Evolutionary conservation across 2,888 invertebrate genomes (phyloP).

Genomic region (Drosophila paracracens): DNA sequence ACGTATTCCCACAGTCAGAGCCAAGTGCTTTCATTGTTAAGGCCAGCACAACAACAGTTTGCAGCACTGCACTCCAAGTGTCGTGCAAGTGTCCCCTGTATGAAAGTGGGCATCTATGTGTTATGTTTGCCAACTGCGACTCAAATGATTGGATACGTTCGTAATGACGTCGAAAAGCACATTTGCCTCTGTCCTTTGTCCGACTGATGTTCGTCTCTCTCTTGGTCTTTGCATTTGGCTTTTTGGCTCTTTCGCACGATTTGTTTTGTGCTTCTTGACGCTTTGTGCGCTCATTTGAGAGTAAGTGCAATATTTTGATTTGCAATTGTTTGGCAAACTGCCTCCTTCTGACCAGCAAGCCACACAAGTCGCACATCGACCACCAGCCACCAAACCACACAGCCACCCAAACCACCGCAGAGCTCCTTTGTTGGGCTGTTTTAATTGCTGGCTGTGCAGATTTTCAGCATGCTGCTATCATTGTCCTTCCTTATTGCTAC

Average conservation of each 20-base stretch:
- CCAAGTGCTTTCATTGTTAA: slow-evolving; percentile 56
- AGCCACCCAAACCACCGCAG: not conserved
- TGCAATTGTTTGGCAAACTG: slow-evolving; percentile 64
- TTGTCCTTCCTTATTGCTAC: slow-evolving; percentile 38
- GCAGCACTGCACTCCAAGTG: slow-evolving; percentile 11
- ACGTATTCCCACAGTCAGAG: slow-evolving; percentile 29
- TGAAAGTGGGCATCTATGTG: slow-evolving; percentile 21
- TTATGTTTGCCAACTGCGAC: slow-evolving; percentile 30
- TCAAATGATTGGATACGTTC: slow-evolving; percentile 38
- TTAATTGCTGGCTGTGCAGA: slow-evolving; percentile 48
- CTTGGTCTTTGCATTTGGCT: slow-evolving; percentile 18
- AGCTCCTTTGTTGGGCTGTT: slow-evolving; percentile 38
- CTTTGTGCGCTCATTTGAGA: slow-evolving; percentile 64
- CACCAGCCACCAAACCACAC: not conserved
- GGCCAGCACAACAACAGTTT: slow-evolving; percentile 33
- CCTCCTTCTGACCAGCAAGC: slow-evolving; percentile 32
- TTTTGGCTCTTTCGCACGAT: slow-evolving; percentile 59
- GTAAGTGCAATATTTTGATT: slow-evolving; percentile 78
- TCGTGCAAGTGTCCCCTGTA: slow-evolving; percentile 25
- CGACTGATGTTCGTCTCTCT: not conserved
- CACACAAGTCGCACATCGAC: not conserved
- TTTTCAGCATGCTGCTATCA: slow-evolving; percentile 23
- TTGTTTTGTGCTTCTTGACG: slow-evolving; percentile 59
- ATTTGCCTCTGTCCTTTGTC: slow-evolving; percentile 41
- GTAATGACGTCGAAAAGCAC: slow-evolving; percentile 48